phyloP scores from a whole-genome alignment of 2,797 vertebrate genomes.

The Hafferia zeledoni region DNA sequence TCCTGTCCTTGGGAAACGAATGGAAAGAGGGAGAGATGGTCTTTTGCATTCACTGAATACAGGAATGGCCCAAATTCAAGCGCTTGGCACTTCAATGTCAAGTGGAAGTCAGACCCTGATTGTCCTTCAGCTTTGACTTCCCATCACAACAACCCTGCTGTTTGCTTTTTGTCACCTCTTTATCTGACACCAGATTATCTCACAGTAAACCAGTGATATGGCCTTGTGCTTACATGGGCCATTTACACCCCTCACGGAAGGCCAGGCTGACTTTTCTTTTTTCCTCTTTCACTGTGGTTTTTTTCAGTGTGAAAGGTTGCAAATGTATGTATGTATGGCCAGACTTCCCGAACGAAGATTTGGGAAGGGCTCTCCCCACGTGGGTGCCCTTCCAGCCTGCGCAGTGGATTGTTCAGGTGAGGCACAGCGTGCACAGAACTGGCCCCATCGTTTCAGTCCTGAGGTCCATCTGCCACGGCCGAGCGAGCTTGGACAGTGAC shows the following conservation, averaged over 20 bases:
- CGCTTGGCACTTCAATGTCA: background rate
- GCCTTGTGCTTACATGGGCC: background rate
- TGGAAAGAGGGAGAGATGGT: background rate
- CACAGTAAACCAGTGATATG: background rate
- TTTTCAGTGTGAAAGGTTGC: background rate
- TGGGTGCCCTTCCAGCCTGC: no score
- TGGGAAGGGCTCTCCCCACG: no score
- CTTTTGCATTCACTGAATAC: background rate
- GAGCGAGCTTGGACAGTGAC: no score
- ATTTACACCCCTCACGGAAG: background rate
- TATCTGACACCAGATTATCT: background rate
- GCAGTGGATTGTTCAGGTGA: no score
- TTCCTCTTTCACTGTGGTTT: background rate
- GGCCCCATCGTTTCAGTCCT: no score
- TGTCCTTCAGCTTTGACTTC: background rate
- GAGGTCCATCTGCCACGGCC: no score
- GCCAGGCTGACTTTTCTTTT: background rate
- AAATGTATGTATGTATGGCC: background rate
- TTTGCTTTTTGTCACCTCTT: background rate
- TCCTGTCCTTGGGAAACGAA: background rate
- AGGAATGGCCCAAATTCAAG: constrained; percentile 1
- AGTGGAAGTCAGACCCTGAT: background rate
- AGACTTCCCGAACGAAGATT: no score
- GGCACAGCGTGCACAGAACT: no score
- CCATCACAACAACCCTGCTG: background rate